These are phyloP conservation scores for Epinephelus cyanopodus DNA, from an alignment of 2,113 vertebrate genomes.

Conservation along the genomic window DNA sequence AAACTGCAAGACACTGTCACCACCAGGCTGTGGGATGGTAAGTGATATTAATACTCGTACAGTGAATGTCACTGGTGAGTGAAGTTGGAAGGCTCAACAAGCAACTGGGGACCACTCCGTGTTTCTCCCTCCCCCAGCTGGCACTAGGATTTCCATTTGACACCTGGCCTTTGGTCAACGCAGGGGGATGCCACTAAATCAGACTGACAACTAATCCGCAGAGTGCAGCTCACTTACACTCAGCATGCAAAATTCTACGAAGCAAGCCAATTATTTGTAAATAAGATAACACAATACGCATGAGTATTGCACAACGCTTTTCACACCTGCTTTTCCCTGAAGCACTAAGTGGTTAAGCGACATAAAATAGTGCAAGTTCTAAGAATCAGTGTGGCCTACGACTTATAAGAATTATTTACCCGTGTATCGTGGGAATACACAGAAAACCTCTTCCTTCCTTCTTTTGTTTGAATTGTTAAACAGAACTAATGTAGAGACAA, in stretches of 20 bases:
- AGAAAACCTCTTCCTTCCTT: neutral
- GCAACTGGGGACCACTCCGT: conserved; percentile 45
- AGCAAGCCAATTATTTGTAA: conserved; percentile 49
- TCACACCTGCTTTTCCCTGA: conserved; percentile 29
- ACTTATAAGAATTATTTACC: too few species aligned
- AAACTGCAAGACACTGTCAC: conserved; percentile 25
- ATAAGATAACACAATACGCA: conserved; percentile 42
- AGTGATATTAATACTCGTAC: conserved; percentile 66
- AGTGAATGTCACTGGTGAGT: conserved; percentile 53
- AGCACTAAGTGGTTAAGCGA: neutral
- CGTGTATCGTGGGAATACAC: neutral
- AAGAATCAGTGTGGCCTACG: neutral
- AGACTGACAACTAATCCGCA: conserved; percentile 68
- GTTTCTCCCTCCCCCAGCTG: conserved; percentile 47
- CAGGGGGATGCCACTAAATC: conserved; percentile 69
- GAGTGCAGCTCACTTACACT: conserved; percentile 48
- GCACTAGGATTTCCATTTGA: conserved; percentile 68
- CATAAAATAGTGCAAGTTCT: neutral
- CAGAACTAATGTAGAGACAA: neutral
- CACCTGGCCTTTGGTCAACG: conserved; percentile 71
- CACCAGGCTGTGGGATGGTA: conserved; percentile 14
- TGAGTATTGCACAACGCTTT: conserved; percentile 12
- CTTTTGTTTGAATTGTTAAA: neutral
- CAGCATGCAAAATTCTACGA: conserved; percentile 54
- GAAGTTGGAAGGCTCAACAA: conserved; percentile 38